Base-by-base conservation (phyloP, 2,888 invertebrate genomes). In the Sabatieria punctata region DNA sequence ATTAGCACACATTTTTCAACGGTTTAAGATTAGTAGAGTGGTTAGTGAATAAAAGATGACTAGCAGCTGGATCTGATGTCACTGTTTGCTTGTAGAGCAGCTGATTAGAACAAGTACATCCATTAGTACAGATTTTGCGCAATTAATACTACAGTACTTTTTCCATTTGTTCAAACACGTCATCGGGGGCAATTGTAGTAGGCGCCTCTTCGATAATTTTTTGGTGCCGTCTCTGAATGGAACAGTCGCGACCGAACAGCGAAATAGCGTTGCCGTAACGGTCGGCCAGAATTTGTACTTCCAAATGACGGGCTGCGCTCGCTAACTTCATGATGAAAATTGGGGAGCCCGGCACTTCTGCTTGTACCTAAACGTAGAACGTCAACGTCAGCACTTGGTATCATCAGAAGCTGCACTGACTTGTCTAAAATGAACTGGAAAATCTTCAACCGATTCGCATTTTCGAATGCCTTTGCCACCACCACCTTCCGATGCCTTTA, bases 151-250 rank as follows among this genome's bases (percentile, higher is more conserved):
- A 26, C 33, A 39, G 22, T 50, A 82, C 82, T 74, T 82, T 85
- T 65, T 97, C 95, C 97, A 99, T 97, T 60, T 85, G 81, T 64
- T 85, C 84, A 62, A 95, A 89, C 13, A 93, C 77, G 18, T 82
- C 81, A 0, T 79, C 78, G 46, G 80, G 79, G 0, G 95, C 88
- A 51, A 99, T 78, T 23, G 85, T 82, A 0, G 89, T 91, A 0
- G 97, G 97, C 0, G 97, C 97, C 64, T 97, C 97, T 67, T 97
- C 97, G 46, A 97, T 97, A 65, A 97, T 97, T 71, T 97, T 97
- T 71, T 97, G 97, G 68, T 97, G 97, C 2, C 97, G 76, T 24
- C 97, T 75, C 67, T 97, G 97, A 56, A 97, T 95, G 2, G 95
- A 95, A 65, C 97, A 97, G 69, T 97, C 97, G 45, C 97, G 80